Evolutionary conservation across 1,140 invertebrate species (phyloP).

Genomic region (Hydropsyche tenuis): DNA sequence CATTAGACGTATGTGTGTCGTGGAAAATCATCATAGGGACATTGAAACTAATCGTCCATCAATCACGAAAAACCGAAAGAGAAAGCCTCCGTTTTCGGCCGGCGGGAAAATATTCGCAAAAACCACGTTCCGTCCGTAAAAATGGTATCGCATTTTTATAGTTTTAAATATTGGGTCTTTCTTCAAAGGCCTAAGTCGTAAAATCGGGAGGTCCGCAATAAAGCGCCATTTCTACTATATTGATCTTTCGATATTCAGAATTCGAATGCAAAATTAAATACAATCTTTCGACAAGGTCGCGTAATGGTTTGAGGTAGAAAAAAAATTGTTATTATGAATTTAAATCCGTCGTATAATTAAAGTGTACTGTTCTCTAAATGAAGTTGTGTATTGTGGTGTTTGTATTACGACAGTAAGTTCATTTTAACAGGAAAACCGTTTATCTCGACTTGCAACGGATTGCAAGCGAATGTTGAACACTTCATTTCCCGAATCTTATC

Average conservation of each 20-base stretch:
- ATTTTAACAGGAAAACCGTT: not conserved
- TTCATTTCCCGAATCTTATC: not conserved
- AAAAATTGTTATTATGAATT: too few species aligned
- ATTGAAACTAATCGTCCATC: too few species aligned
- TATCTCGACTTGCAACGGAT: not conserved
- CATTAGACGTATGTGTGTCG: too few species aligned
- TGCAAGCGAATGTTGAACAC: not conserved
- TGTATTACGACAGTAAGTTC: not conserved
- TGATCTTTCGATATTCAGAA: not conserved
- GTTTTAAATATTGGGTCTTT: conserved; percentile 15
- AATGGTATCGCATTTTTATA: not conserved
- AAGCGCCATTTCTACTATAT: not conserved
- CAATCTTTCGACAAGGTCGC: too few species aligned
- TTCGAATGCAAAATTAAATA: not conserved
- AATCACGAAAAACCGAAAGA: too few species aligned
- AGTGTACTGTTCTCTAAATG: not conserved
- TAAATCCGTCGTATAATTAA: too few species aligned
- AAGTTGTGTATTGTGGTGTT: not conserved
- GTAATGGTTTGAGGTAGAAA: too few species aligned
- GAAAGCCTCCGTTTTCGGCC: too few species aligned
- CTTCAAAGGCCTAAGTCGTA: not conserved
- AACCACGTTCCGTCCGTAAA: conserved; percentile 10
- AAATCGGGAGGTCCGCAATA: not conserved
- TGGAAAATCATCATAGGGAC: too few species aligned
- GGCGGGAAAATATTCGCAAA: not conserved